Evolutionary conservation across 2,113 vertebrate species (phyloP).

Genomic region (Cacatua alba): DNA sequence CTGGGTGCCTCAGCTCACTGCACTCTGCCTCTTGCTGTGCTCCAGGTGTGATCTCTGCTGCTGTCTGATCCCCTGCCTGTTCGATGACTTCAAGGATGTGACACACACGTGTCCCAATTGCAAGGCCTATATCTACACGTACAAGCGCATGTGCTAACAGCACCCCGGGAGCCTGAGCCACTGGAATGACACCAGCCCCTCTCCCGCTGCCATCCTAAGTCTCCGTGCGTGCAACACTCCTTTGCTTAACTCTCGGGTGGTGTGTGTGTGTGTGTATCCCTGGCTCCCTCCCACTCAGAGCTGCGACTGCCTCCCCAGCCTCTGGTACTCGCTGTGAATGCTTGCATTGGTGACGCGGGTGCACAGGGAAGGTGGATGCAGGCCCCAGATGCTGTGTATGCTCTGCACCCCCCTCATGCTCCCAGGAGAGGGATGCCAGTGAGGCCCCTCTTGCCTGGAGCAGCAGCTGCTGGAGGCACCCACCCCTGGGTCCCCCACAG

Average conservation of each 20-base stretch:
- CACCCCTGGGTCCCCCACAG: background rate
- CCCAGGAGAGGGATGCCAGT: fast-evolving
- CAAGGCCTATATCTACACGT: conserved; percentile 98
- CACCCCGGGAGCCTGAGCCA: background rate
- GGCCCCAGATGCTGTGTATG: fast-evolving
- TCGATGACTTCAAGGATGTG: conserved; percentile 98
- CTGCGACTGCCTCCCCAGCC: background rate
- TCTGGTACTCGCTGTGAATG: background rate
- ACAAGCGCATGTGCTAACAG: conserved; percentile 96
- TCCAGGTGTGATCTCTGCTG: conserved; percentile 94
- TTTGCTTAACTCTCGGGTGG: background rate
- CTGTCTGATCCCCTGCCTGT: conserved; percentile 96
- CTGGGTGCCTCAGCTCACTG: background rate
- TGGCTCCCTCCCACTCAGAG: background rate
- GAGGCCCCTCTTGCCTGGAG: background rate
- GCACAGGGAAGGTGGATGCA: background rate
- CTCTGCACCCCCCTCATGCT: fast-evolving
- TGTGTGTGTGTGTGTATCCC: background rate
- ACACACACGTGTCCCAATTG: conserved; percentile 97
- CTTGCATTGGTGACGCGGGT: background rate
- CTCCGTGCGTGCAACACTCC: background rate
- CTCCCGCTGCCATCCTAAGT: background rate
- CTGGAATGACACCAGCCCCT: background rate
- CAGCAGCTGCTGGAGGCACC: background rate
- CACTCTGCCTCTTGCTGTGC: background rate